Evolutionary conservation across 2,888 invertebrate species (phyloP), one percentile per base, ranked within the genome.

Genomic region (Acleris holmiana): DNA sequence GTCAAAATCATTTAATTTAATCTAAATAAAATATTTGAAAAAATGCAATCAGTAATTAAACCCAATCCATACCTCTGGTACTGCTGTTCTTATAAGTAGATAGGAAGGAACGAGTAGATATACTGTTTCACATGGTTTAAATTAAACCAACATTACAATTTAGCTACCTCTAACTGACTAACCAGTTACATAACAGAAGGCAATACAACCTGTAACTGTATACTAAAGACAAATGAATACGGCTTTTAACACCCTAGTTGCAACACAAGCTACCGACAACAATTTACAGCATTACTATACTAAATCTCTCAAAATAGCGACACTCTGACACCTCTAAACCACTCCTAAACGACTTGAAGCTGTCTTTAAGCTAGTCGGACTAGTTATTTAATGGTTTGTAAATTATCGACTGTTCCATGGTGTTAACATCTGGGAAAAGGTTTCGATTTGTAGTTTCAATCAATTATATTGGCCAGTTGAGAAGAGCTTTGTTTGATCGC

Each of bases 301-400:
- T 64, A 64, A 64, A 59, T 64, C 58, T 59, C 53, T 59, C 53
- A 64, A 64, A 64, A 64, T 59, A 54, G 53, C 29, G n/a, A 48
- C 47, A 50, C 47, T 19, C 53, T 35, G 48, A 59, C 58, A 54
- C 21, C 41, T 49, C 48, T 50, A 55, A 53, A 54, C 58, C 48
- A 64, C 59, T 59, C 8, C 59, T 55, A 50, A 65, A 49, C 49
- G 25, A 49, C 41, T 48, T 15, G n/a, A 59, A 60, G 35, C 59
- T 54, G 41, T 54, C 54, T 29, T 48, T 15, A 35, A 17, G 48
- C 55, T 55, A 55, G 65, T 65, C 49, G 29, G 29, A 59, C 54
- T 54, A 25, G 46, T 40, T 47, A 58, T 41, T 54, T 64, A 64
- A 48, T 17, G 29, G 10, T 10, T 58, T 8, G n/a, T 21, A 23